Evolutionary conservation across 2,888 invertebrate genomes (phyloP), one percentile per base, ranked within the genome.

Genomic region (Cephonodes hylas): DNA sequence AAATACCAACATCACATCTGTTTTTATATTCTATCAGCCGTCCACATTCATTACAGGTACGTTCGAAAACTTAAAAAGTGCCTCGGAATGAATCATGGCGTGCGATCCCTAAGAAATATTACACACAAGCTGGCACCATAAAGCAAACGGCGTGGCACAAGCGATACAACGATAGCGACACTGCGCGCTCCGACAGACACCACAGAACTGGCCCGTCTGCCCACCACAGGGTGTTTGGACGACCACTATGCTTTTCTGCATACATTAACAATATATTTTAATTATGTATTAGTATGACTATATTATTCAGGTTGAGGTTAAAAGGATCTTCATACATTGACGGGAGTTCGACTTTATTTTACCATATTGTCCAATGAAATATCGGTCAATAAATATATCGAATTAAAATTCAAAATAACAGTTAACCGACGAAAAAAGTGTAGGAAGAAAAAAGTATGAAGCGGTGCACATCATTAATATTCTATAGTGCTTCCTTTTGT

Each of bases 81-180:
- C 81, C 81, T 77, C 72, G 80, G 84, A 87, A 91, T 92, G 89
- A 92, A 89, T 90, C 90, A 92, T 89, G 89, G 91, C 88, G 89
- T 91, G 90, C 89, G 89, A 90, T 91, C 88, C 86, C 82, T 86
- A 89, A 91, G 92, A 92, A 88, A 91, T 92, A 92, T 91, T 91
- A 90, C 90, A 88, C 86, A 83, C 78, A 78, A 84, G 85, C 90
- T 91, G 91, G 89, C 88, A 90, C 91, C 91, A 92, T 92, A 92
- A 92, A 92, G 89, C 90, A 91, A 91, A 91, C 88, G 87, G 86
- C 82, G 84, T 90, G 89, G 91, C 91, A 89, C 81, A 81, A 81
- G 85, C 90, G 91, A 91, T 92, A 91, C 91, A 90, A 87, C 89
- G 91, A 92, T 92, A 92, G 91, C 89, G 90, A 91, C 91, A 90